Evolutionary conservation across 64 coral and sea anemone genomes (phyloP), one percentile per base, ranked within the genome.

Genomic region (Pocillopora verrucosa): DNA sequence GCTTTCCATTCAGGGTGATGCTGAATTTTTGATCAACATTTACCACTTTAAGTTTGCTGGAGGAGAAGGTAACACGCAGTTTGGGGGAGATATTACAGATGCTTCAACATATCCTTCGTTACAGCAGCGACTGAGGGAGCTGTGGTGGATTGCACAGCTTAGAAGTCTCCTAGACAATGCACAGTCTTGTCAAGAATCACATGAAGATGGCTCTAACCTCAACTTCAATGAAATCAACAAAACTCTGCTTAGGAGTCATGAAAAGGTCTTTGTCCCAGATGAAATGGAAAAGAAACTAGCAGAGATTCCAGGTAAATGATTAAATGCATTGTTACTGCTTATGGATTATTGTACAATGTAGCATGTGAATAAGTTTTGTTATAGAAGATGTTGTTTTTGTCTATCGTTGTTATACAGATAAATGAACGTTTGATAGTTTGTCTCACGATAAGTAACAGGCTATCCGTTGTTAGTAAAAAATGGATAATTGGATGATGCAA

Each of bases 1-100:
- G 12, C 25, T 70, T 70, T 11, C 5, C 34, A 9, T 67, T 68
- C 37, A 85, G 82, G 65, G 34, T 30, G 1, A 24, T 56, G 22
- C 36, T 30, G 82, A 85, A 65, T 85, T 85, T 41, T 10, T 85
- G 10, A 36, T 85, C 0, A 72, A 85, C 16, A 72, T 85, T 26
- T 22, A 85, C 6, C 20, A 72, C 11, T 72, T 85, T 41, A 85
- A 85, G 37, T 85, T 85, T 72, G 82, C 82, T 30, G 82, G 82
- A 57, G 82, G 82, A 12, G 65, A 85, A 24, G 82, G 82, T 13
- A 85, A 72, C 65, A 85, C 65, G 0, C 82, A 85, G 65, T 85
- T 85, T 85, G 82, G 82, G 14, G 56, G 64, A 1, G 5, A 85
- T 24, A 25, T 85, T 38, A 72, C 57, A n/a, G 65, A 85, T 19